Conservation (phyloP, 1,140 invertebrate species). For the Mycetomoellerius zeteki region DNA sequence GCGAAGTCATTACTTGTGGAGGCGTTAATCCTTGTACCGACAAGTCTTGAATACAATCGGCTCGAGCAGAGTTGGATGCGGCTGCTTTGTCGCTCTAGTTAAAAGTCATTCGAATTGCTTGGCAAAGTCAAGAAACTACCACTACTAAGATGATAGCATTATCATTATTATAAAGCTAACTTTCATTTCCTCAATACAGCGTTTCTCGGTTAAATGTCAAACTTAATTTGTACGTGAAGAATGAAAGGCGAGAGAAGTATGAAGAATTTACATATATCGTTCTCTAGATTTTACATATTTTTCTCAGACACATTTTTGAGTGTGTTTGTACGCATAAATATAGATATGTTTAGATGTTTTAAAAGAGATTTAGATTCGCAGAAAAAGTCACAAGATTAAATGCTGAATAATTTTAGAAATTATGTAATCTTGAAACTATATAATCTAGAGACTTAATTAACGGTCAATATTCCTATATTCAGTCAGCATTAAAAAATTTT, state of each 20-base stretch:
- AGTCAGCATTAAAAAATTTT: not conserved
- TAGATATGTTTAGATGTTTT: not conserved
- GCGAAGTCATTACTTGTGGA: slow-evolving; percentile 39
- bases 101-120: slow-evolving; percentile 50
- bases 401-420: no score
- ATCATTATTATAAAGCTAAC: slow-evolving; percentile 26
- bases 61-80: not conserved
- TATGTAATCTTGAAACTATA: not conserved
- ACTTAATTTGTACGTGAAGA: not conserved
- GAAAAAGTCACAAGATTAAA: not conserved
- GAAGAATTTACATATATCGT: not conserved
- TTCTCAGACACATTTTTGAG: not conserved
- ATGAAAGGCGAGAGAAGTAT: not conserved
- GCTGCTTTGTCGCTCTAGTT: slow-evolving; percentile 16
- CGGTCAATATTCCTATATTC: not conserved
- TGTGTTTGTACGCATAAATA: not conserved
- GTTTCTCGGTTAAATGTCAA: slow-evolving; percentile 3
- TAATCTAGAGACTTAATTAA: not conserved
- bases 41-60: slow-evolving; percentile 45
- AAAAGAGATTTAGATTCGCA: not conserved
- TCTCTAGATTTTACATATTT: not conserved
- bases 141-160: not conserved
- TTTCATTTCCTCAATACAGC: slow-evolving; percentile 1
- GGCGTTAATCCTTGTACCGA: slow-evolving; percentile 56
- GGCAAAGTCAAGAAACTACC: not conserved